Percentiles rank a stretch among this genome's conserved stretches.
Conservation (phyloP, 2,888 invertebrate genomes). For the Apodemia arnacis region DNA sequence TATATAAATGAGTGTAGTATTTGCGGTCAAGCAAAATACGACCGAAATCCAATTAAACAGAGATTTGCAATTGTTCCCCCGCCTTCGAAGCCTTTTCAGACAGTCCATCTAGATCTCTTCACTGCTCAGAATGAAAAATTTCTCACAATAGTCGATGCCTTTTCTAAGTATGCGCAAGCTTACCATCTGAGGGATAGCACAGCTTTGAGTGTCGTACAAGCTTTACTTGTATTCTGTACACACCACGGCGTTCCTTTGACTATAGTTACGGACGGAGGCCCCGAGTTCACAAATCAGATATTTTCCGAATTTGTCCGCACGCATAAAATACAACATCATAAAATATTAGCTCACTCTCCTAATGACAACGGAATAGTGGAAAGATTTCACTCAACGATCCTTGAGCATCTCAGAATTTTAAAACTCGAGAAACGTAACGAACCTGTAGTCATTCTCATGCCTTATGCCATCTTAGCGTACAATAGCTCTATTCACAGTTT, state of each 20-base stretch:
- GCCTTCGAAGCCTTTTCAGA: too few species aligned
- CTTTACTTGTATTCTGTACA: too few species aligned
- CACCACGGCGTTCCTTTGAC: not conserved
- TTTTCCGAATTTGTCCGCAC: not conserved
- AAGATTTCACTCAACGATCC: slow-evolving; percentile 62
- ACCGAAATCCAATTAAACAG: too few species aligned
- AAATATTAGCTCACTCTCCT: slow-evolving; percentile 62
- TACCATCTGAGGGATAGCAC: slow-evolving; percentile 27
- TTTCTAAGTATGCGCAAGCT: slow-evolving; percentile 42
- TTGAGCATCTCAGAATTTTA: slow-evolving; percentile 21
- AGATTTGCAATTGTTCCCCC: too few species aligned
- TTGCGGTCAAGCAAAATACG: too few species aligned
- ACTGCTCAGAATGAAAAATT: slow-evolving; percentile 22
- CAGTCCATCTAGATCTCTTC: too few species aligned
- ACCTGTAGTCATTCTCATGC: slow-evolving; percentile 54
- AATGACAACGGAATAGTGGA: slow-evolving; percentile 78
- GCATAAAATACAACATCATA: not conserved
- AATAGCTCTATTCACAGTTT: not conserved
- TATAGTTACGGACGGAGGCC: slow-evolving; percentile 43
- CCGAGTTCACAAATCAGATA: slow-evolving; percentile 41
- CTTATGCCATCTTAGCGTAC: slow-evolving; percentile 5
- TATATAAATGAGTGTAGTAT: too few species aligned
- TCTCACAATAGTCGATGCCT: slow-evolving; percentile 29
- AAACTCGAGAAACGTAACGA: slow-evolving; percentile 53
- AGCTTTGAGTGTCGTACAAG: not conserved